phyloP scores from a whole-genome alignment of 2,797 vertebrate genomes.

The Peromyscus aztecus region DNA sequence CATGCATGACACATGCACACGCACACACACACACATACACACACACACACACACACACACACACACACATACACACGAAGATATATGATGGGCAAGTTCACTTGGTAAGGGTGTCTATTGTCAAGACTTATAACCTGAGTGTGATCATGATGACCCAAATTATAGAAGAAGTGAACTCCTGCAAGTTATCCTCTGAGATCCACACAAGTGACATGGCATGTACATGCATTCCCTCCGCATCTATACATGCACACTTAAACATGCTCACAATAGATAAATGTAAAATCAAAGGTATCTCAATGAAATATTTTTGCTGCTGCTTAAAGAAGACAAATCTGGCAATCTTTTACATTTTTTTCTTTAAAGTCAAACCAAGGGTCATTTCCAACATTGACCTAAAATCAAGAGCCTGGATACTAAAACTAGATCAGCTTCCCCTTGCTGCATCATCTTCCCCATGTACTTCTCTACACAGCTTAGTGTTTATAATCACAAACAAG shows the following conservation, averaged over 20 bases:
- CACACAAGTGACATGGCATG: neutral
- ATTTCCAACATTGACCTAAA: constrained; percentile 62
- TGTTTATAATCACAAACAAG: neutral
- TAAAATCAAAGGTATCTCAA: neutral
- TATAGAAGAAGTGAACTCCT: neutral
- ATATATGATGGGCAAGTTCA: neutral
- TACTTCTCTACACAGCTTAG: neutral
- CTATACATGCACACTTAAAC: neutral
- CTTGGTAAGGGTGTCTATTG: neutral
- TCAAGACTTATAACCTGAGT: neutral
- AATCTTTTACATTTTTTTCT: constrained; percentile 60
- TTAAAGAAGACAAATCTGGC: neutral
- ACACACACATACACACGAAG: neutral
- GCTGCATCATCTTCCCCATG: neutral
- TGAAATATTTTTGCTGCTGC: neutral
- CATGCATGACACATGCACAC: neutral
- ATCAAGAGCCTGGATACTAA: neutral
- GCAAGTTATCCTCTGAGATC: neutral
- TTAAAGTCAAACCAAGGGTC: constrained; percentile 49
- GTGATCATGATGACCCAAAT: neutral
- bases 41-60: neutral
- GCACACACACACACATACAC: neutral
- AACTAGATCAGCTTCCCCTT: neutral
- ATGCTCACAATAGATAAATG: neutral
- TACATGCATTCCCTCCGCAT: neutral